These are phyloP conservation scores for Goniozus legneri DNA, from an alignment of 1,140 invertebrate genomes.

Conservation along the genomic window DNA sequence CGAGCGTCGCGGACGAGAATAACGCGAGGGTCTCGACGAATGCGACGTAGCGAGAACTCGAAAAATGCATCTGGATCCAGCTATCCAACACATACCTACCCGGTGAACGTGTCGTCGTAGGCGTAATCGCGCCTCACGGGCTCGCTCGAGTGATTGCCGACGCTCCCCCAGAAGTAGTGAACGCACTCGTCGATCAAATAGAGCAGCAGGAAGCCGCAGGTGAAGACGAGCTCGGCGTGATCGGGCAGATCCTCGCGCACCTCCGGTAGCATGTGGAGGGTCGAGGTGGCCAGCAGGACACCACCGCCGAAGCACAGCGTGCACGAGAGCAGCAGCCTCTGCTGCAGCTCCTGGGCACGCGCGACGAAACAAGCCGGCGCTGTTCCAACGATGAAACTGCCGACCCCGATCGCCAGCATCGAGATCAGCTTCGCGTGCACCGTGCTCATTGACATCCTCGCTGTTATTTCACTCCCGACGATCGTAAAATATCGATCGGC, in stretches of 20 bases:
- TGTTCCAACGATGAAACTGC: constrained; percentile 67
- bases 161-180: constrained; percentile 59
- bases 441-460: constrained; percentile 12
- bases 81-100: too few relatives aligned
- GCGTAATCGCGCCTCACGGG: background rate
- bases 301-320: constrained; percentile 81
- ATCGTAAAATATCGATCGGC: too few relatives aligned
- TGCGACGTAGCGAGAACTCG: too few relatives aligned
- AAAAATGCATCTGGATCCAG: too few relatives aligned
- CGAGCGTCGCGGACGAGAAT: too few relatives aligned
- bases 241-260: constrained; percentile 57
- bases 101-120: background rate
- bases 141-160: background rate
- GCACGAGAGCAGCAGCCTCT: constrained; percentile 60
- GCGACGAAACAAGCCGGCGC: constrained; percentile 62
- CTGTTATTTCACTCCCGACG: too few relatives aligned
- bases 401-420: constrained; percentile 65
- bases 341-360: constrained; percentile 50
- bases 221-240: constrained; percentile 68
- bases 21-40: too few relatives aligned
- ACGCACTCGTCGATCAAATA: constrained; percentile 76
- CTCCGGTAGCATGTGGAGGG: constrained; percentile 82
- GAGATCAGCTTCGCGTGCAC: constrained; percentile 65
- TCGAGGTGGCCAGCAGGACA: constrained; percentile 76
- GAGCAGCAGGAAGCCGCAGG: constrained; percentile 74